Base-by-base conservation (phyloP, 2,113 vertebrate species). In the Archilochus colubris region DNA sequence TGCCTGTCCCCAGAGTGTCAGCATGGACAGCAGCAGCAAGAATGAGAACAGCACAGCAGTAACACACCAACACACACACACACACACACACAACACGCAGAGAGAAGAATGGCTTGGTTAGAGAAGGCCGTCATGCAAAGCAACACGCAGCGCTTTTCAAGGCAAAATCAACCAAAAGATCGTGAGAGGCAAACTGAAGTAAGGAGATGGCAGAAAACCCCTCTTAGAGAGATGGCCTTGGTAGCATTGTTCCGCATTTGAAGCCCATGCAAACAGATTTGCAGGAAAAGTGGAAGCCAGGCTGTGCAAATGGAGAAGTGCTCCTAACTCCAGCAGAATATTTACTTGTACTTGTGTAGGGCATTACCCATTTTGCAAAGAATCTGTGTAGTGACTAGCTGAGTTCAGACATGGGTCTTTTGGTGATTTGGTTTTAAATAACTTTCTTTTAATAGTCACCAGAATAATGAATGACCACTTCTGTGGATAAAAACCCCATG, bases 1-100 rank as follows among this genome's bases (percentile, higher is more conserved):
- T 89, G 96, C 81, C 97, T 96, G 94, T 95, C 90, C 94, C 96
- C 96, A 97, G 91, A 97, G 96, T 95, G 94, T 72, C 95, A 97
- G 91, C 96, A 97, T 31, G 95, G 93, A 97, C 0, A 97, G 87
- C 89, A 97, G 95, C 88, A 94, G 91, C 94, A 96, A 95, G 69
- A 97, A 94, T 96, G 94, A 93, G 84, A 97, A 88, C 57, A 92
- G 83, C 91, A 91, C 74, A 95, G 89, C 10, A 28, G 93, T 46
- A 84, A 57, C 86, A 30, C 2, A 7, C 68, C 0, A 2, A 91
- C 88, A 88, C 70, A 94, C 20, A 48, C 46, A 48, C 46, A 48
- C 46, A 48, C 46, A 48, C 87, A 77, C 33, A 91, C 62, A 94
- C 57, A 96, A 96, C 76, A 96, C 51, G 55, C 82, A 96, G 89